A percentile compares a stretch with the other conserved stretches of the same genome.
Evolutionary conservation across 2,797 vertebrate species (phyloP).

Genomic region (Anabacerthia variegaticeps): DNA sequence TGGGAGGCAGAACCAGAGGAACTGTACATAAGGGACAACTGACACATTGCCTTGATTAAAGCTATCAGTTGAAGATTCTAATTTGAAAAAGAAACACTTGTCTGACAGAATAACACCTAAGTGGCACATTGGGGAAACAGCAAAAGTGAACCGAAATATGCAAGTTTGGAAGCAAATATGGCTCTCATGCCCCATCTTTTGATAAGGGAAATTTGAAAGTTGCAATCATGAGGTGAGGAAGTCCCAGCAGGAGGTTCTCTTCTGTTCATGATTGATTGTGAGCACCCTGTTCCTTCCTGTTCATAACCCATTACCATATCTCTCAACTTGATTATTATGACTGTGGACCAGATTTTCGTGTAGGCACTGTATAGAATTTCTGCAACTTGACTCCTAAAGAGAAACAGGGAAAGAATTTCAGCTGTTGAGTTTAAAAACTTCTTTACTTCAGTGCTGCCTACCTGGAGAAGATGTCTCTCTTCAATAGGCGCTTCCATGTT

Average conservation of each 20-base stretch:
- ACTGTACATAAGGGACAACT: neutral
- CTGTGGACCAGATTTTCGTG: neutral
- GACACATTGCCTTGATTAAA: neutral
- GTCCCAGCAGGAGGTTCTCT: conserved; percentile 29
- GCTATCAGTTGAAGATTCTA: neutral
- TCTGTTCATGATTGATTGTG: conserved; percentile 26
- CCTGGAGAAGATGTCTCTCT: neutral
- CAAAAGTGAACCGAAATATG: neutral
- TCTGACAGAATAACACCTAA: neutral
- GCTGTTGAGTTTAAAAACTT: neutral
- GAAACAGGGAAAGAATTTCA: conserved; percentile 12
- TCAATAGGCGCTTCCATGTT: neutral
- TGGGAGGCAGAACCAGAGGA: neutral
- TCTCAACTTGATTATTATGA: conserved; percentile 33
- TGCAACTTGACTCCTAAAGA: conserved; percentile 5
- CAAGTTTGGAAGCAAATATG: neutral
- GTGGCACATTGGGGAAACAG: neutral
- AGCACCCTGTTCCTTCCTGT: conserved; percentile 12
- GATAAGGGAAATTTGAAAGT: neutral
- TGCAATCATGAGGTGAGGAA: conserved; percentile 10
- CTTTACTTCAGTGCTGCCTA: neutral
- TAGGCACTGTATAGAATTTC: neutral
- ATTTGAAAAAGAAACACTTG: neutral
- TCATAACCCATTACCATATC: conserved; percentile 4
- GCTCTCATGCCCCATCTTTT: neutral